Evolutionary conservation across 37 sponge, comb jelly and placozoan species (phyloP), one percentile per base, ranked within the genome.

Genomic region (Tethya wilhelma): DNA sequence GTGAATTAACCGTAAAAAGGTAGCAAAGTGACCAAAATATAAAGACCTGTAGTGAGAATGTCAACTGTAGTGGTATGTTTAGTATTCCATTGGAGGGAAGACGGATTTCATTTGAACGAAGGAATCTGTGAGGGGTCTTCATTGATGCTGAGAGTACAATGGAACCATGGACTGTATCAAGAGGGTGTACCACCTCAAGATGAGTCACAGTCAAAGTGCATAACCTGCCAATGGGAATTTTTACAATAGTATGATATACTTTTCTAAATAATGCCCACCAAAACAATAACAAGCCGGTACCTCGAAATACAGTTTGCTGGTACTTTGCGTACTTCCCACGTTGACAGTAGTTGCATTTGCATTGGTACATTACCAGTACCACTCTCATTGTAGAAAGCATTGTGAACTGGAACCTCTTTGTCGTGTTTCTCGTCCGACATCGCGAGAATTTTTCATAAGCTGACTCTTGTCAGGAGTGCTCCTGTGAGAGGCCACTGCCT

Each of bases 241-340:
- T 49, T 14, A 49, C 55, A 49, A 9, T 14, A 19, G 55, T 19
- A 49, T 49, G 55, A 19, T 49, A 19, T 38, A 17, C 44, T 44
- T 14, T 40, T 8, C 73, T 49, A 14, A 49, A 49, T 9, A 19
- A 49, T 19, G 14, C 9, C 53, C 14, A 49, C 9, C 53, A 49
- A 19, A 9, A 49, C 14, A 9, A 49, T 14, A 9, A 19, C 53
- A 49, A 14, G 14, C 53, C 9, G 53, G 41, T 36, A 91, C 96
- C 96, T 89, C 17, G 93, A 78, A 0, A 96, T 87, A 43, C 96
- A 96, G 58, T 93, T 89, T 28, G 84, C 63, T 37, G 93, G 86
- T 0, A 90, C 81, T 28, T 87, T 71, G 43, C 87, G 90, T 11
- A 90, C 87, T 55, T 96, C 96, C 96, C 96, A 96, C 2, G 93